phyloP scores from a whole-genome alignment of 2,888 invertebrate genomes.

The Daptonema setosum region DNA sequence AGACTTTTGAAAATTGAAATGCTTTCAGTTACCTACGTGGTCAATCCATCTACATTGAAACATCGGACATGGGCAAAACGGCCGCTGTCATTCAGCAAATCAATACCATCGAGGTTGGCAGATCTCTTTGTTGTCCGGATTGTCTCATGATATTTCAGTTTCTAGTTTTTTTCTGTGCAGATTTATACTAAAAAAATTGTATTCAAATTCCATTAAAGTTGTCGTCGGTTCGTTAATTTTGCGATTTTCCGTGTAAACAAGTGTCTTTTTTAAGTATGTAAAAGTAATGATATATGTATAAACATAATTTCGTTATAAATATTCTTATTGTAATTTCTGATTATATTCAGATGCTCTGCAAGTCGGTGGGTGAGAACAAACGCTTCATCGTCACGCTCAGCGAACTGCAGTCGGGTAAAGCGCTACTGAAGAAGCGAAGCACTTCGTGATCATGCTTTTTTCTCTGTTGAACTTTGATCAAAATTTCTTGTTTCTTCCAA shows the following conservation, averaged over 20 bases:
- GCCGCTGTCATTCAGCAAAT: conserved; percentile 1
- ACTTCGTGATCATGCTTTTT: background rate
- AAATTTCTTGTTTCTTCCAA: too few relatives aligned
- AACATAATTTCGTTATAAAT: too few relatives aligned
- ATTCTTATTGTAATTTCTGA: background rate
- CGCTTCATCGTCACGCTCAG: background rate
- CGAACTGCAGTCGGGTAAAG: background rate
- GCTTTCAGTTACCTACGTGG: conserved; percentile 3
- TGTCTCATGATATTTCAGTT: background rate
- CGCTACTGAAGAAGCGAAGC: background rate
- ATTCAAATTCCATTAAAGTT: too few relatives aligned
- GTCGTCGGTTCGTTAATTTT: too few relatives aligned
- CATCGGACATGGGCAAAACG: background rate
- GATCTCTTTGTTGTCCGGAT: background rate
- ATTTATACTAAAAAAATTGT: too few relatives aligned
- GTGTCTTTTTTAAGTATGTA: too few relatives aligned
- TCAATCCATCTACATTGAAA: background rate
- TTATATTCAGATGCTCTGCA: background rate
- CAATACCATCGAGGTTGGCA: background rate
- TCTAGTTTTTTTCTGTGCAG: too few relatives aligned
- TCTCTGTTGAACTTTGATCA: too few relatives aligned
- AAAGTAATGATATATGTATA: too few relatives aligned
- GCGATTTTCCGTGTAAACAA: too few relatives aligned
- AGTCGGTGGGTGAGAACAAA: background rate
- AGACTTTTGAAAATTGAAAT: too few relatives aligned